Base-by-base conservation (phyloP, 2,113 vertebrate genomes). In the Atherinomorus stipes region DNA sequence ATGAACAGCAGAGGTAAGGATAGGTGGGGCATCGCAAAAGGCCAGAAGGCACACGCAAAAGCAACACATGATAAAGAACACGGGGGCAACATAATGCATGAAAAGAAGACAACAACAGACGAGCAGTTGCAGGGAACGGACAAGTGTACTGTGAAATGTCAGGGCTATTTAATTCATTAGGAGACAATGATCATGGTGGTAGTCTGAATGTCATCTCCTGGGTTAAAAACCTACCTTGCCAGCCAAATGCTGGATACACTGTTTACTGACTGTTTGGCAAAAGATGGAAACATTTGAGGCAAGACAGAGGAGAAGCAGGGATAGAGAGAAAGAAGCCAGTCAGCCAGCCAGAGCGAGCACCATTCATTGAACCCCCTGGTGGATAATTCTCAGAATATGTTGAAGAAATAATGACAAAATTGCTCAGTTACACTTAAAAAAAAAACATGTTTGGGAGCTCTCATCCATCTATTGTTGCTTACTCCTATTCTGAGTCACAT, bases 91-190 rank as follows among this genome's bases (percentile, higher is more conserved):
- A 78, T 45, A 81, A 75, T 66, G 71, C 71, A 81, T 87, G 63
- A 81, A 82, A 81, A 60, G 67, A 83, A 42, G 63, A 38, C 40
- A 68, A 64, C 63, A 85, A 84, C 73, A 78, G 74, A 51, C 44
- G 79, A 81, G 81, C 81, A 81, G 74, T 87, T 70, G 66, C 64
- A 76, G 81, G 73, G 85, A 88, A 87, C 88, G 89, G 84, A 91
- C 83, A 85, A 86, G 74, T 50, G 56, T 60, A 56, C 71, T 76
- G 81, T 81, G 80, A 92, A 90, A 93, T 92, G 90, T 93, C 92
- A 93, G 51, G 83, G 75, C 85, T 82, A 83, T 91, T 92, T 86
- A 83, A 89, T 92, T 91, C 85, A 91, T 92, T 91, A 90, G 83
- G 71, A 86, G 78, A 79, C 89, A 74, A 85, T 90, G 83, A 90